Evolutionary conservation across 2,113 vertebrate genomes (phyloP).

Genomic region (Larimichthys polyactis): DNA sequence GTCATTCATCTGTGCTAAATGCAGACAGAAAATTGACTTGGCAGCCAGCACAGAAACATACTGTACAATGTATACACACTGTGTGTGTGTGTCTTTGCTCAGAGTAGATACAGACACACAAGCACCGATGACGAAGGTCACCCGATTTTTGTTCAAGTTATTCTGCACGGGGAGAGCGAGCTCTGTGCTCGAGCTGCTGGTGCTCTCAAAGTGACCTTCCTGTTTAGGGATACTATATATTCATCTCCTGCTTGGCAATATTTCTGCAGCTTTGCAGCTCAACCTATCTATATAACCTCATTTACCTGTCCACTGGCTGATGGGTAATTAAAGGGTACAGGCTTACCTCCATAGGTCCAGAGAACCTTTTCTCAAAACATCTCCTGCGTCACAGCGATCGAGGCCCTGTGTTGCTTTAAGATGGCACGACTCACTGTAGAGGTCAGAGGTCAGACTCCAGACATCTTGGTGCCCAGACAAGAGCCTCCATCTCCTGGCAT

Average conservation of each 20-base stretch:
- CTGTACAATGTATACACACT: neutral
- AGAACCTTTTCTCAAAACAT: too few relatives aligned
- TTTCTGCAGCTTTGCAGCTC: too few relatives aligned
- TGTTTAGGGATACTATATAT: neutral
- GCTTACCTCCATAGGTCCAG: too few relatives aligned
- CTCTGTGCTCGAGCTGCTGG: neutral
- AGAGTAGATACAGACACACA: neutral
- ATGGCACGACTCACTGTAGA: too few relatives aligned
- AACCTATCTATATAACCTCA: neutral
- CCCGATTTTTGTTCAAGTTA: too few relatives aligned
- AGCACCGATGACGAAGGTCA: too few relatives aligned
- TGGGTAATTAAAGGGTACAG: neutral
- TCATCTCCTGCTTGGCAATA: too few relatives aligned
- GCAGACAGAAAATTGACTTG: neutral
- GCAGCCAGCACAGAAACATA: neutral
- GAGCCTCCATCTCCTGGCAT: too few relatives aligned
- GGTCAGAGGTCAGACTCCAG: too few relatives aligned
- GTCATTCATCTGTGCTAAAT: neutral
- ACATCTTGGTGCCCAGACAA: too few relatives aligned
- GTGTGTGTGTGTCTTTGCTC: neutral
- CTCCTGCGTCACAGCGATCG: too few relatives aligned
- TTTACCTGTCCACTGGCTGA: neutral
- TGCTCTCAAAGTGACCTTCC: neutral
- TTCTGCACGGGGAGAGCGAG: neutral
- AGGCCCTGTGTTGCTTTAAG: too few relatives aligned